Percentiles rank a stretch among this genome's conserved stretches.
Evolutionary conservation across 2,113 vertebrate genomes (phyloP).

Genomic region (Plotosus lineatus): DNA sequence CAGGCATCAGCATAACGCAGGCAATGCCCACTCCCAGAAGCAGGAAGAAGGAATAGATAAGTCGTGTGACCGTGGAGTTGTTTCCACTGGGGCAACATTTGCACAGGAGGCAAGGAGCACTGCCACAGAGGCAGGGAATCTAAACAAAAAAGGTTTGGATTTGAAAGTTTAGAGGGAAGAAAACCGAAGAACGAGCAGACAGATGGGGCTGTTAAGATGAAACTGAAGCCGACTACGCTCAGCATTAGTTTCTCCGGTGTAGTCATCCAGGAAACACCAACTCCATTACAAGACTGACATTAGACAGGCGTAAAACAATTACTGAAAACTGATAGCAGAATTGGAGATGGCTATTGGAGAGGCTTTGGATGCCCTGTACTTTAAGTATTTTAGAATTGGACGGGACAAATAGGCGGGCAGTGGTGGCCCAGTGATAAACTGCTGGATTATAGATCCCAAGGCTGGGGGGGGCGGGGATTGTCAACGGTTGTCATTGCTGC

Average conservation of each 20-base stretch:
- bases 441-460: too few species aligned
- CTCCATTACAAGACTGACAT: too few species aligned
- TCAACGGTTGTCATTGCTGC: too few species aligned
- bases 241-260: too few species aligned
- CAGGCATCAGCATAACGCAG: slow-evolving; percentile 95
- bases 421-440: too few species aligned
- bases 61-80: slow-evolving; percentile 93
- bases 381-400: too few species aligned
- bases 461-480: too few species aligned
- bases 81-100: slow-evolving; percentile 97
- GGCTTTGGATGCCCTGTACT: too few species aligned
- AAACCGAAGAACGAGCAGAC: not conserved
- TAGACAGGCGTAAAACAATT: not conserved
- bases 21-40: slow-evolving; percentile 88
- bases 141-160: slow-evolving; percentile 54
- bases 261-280: too few species aligned
- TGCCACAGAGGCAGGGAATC: slow-evolving; percentile 96
- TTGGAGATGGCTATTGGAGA: not conserved
- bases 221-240: too few species aligned
- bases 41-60: slow-evolving; percentile 92
- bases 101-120: slow-evolving; percentile 92
- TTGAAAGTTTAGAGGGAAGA: not conserved
- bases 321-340: not conserved
- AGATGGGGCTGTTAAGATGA: too few species aligned
- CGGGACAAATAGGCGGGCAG: too few species aligned